Percentiles rank a stretch among this genome's conserved stretches.
phyloP scores from a whole-genome alignment of 2,797 vertebrate genomes.

The Eulemur rubriventer region DNA sequence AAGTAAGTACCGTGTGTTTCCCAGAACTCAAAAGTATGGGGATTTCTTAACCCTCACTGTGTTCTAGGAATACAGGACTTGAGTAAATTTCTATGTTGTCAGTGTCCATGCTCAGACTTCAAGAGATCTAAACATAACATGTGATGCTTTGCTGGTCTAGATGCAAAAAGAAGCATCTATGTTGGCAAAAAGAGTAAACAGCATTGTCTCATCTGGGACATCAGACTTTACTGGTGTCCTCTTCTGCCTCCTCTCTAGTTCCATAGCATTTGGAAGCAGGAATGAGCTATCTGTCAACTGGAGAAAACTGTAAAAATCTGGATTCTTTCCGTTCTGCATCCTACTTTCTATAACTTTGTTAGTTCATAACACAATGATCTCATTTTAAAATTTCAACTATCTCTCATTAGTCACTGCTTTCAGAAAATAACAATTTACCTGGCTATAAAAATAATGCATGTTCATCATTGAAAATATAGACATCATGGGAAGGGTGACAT shows the following conservation, averaged over 20 bases:
- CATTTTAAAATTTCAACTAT: background rate
- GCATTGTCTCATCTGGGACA: background rate
- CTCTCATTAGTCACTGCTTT: background rate
- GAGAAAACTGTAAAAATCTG: background rate
- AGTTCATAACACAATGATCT: background rate
- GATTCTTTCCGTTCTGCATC: background rate
- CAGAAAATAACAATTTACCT: slow-evolving; percentile 3
- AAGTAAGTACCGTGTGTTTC: background rate
- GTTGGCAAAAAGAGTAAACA: background rate
- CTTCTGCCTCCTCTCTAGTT: background rate
- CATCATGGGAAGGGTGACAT: background rate
- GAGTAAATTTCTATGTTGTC: background rate
- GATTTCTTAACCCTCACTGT: background rate
- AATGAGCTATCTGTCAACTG: background rate
- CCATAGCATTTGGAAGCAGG: background rate
- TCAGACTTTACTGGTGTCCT: background rate
- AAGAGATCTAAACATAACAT: background rate
- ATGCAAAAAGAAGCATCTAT: background rate
- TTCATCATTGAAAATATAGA: background rate
- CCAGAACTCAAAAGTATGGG: background rate
- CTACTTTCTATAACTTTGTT: background rate
- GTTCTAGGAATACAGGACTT: background rate
- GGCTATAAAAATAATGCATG: background rate
- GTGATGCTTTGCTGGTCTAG: background rate
- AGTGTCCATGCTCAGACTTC: background rate